These are phyloP conservation scores for Limnothrissa miodon DNA, from an alignment of 2,113 vertebrate genomes.

Conservation along the genomic window DNA sequence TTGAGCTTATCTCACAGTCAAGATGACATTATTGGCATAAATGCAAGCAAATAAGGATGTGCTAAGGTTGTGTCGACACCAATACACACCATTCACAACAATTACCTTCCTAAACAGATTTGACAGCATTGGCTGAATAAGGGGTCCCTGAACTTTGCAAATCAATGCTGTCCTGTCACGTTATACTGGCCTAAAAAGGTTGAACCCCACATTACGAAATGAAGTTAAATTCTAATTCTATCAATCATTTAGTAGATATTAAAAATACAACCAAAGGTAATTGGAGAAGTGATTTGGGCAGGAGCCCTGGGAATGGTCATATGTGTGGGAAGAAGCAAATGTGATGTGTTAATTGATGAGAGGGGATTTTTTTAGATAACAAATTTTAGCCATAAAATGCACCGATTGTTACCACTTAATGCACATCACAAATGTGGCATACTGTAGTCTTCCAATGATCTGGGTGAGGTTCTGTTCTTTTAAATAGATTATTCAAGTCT, in stretches of 20 bases:
- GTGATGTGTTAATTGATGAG: neutral
- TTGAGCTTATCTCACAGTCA: neutral
- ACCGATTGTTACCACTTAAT: neutral
- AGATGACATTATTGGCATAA: neutral
- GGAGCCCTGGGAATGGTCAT: neutral
- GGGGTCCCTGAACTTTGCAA: neutral
- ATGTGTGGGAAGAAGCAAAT: neutral
- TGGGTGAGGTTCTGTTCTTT: neutral
- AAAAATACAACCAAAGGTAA: neutral
- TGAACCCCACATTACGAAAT: neutral
- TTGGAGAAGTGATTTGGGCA: neutral
- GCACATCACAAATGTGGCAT: neutral
- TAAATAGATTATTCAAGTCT: neutral
- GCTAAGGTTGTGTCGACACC: constrained; percentile 7
- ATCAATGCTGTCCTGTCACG: neutral
- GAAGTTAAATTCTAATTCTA: too few relatives aligned
- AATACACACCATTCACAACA: neutral
- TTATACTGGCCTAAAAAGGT: neutral
- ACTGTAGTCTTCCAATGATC: neutral
- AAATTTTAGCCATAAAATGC: neutral
- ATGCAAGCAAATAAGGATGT: neutral
- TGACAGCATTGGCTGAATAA: neutral
- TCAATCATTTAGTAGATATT: neutral
- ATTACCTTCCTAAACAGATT: neutral
- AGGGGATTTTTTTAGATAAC: neutral